phyloP scores from a whole-genome alignment of 2,113 vertebrate species.

The Notothenia coriiceps region DNA sequence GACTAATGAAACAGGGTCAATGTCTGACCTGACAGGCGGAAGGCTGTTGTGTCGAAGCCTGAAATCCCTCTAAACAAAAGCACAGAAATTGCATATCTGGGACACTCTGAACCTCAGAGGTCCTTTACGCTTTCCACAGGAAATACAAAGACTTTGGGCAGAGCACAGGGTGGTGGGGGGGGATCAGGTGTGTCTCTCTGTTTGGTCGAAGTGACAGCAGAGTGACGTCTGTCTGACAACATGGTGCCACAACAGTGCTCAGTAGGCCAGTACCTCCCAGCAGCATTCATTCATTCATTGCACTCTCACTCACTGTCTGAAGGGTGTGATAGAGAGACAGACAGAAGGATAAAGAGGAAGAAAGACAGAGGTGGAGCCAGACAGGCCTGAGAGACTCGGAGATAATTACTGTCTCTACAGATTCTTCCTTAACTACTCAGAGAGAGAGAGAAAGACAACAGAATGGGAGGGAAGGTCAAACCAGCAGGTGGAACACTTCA shows the following conservation, averaged over 20 bases:
- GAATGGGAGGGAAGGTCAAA: constrained; percentile 15
- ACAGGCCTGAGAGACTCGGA: constrained; percentile 25
- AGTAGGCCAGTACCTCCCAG: constrained; percentile 7
- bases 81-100: not conserved
- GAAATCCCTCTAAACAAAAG: not conserved
- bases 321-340: constrained; percentile 26
- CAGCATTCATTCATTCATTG: constrained; percentile 21
- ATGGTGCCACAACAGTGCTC: constrained; percentile 31
- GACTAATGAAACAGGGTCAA: fast-evolving
- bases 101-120: not conserved
- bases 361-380: not conserved
- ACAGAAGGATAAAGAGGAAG: not conserved
- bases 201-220: constrained; percentile 32
- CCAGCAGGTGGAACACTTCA: constrained; percentile 47
- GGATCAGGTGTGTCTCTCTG: constrained; percentile 4
- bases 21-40: not conserved
- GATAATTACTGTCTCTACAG: constrained; percentile 58
- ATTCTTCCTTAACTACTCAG: constrained; percentile 29
- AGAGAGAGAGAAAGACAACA: not conserved
- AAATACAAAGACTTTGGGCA: not conserved
- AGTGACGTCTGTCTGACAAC: constrained; percentile 36
- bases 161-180: not conserved
- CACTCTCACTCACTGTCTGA: not conserved
- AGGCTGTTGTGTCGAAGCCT: not conserved
- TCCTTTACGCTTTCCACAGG: not conserved